Evolutionary conservation across 1,140 invertebrate species (phyloP), one percentile per base, ranked within the genome.

Genomic region (Drosophila triauraria): DNA sequence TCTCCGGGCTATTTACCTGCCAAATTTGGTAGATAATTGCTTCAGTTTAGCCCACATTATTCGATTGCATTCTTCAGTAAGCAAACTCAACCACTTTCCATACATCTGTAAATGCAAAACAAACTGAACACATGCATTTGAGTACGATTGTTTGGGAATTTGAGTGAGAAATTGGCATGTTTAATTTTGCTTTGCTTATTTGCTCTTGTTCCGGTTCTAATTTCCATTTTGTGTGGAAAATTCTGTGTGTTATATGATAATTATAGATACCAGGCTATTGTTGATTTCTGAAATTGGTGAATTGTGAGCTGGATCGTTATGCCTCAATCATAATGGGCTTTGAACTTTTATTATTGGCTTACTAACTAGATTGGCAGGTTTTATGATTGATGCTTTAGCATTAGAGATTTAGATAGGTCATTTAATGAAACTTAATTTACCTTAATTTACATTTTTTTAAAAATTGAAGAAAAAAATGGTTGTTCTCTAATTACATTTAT

Each of bases 61-160:
- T 25, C 62, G 57, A 61, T 43, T 32, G 38, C 27, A 17, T 60
- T 43, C 38, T 23, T 61, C 44, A 27, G 40, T 32, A 10, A n/a
- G 56, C 56, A 64, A 44, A 64, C 40, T 35, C 20, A 17, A 13
- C 57, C 27, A 25, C 4, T 62, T 8, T 42, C 27, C 27, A 43
- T 10, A 44, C 62, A 61, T 65, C 42, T 65, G 58, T 35, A 63
- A 65, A 65, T 46, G 20, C 63, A 63, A 63, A 44, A 61, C 57
- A 60, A 64, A 35, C 25, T 27, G 23, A 23, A 46, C 62, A 61
- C 30, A 61, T 17, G 42, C 15, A 60, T 46, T 35, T 8, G 54
- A 42, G 27, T 25, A 20, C 40, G 20, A 38, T 65, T 65, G 63
- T 47, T 46, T 65, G 58, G 32, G 30, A 27, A 63, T 47, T 63